Base-by-base conservation (phyloP, 1,140 invertebrate genomes). In the Protaetia brevitarsis region DNA sequence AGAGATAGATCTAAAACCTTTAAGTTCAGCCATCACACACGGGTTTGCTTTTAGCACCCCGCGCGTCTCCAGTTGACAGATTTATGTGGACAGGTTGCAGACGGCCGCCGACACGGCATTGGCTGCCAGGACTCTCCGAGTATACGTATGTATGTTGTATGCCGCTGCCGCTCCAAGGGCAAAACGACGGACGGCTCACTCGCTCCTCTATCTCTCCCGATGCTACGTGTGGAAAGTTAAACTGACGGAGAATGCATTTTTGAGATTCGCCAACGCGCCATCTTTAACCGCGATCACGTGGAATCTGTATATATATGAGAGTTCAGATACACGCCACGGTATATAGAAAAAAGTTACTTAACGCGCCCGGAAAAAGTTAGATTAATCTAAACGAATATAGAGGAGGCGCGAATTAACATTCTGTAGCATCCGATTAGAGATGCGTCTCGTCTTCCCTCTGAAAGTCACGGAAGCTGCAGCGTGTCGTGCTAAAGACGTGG, bases 81-180 rank as follows among this genome's bases (percentile, higher is more conserved):
- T 78, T 78, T 78, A 78, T 78, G 74, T 76, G 74, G 75, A 76
- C 76, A 76, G 72, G 72, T 76, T 72, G 72, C 73, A 76, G 75
- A 78, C 76, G 69, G 60, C 67, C 34, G 56, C 67, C 34, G 56
- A 65, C 67, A 66, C 65, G 65, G 65, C 67, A 71, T 68, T 70
- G 66, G 68, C 64, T 70, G 68, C 27, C 13, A 45, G 41, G 41
- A 45, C 41, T 45, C 41, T 21, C 16, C 41, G 31, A 30, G 30
- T 45, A n/a, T n/a, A n/a, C n/a, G n/a, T n/a, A n/a, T n/a, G n/a
- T n/a, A n/a, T n/a, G n/a, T n/a, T n/a, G n/a, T n/a, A n/a, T n/a
- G n/a, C n/a, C n/a, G n/a, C n/a, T n/a, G n/a, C 23, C 41, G n/a
- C 23, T 64, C 59, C 41, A 56, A 41, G 58, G 57, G 30, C 57